Conservation (phyloP, 2,797 vertebrate species). For the Clarias platycephalus region DNA sequence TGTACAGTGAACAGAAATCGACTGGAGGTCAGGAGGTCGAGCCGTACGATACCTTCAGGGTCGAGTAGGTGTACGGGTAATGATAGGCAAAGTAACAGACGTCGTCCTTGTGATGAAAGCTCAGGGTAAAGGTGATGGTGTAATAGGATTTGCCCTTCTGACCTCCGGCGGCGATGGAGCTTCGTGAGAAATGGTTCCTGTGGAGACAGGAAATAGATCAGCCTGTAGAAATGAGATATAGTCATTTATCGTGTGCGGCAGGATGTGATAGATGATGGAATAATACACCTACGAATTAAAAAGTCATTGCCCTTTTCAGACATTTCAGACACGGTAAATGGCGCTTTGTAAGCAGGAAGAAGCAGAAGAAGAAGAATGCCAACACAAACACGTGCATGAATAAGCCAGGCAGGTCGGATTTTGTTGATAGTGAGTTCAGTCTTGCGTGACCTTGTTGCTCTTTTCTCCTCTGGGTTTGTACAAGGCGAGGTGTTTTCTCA, state of each 20-base stretch:
- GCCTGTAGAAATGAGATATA: neutral
- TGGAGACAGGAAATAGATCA: neutral
- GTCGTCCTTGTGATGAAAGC: conserved; percentile 92
- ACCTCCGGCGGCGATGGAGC: conserved; percentile 91
- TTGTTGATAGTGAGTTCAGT: neutral
- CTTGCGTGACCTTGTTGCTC: neutral
- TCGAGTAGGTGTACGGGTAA: conserved; percentile 95
- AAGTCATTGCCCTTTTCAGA: neutral
- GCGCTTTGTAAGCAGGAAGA: neutral
- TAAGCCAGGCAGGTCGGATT: neutral
- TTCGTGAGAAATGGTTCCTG: conserved; percentile 97
- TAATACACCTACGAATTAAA: too few species aligned
- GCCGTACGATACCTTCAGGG: conserved; percentile 83
- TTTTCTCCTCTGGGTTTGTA: neutral
- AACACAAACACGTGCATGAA: neutral
- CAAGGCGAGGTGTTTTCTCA: neutral
- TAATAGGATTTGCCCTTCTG: conserved; percentile 98
- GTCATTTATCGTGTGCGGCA: neutral
- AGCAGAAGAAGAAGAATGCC: neutral
- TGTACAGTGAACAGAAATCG: neutral
- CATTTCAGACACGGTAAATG: neutral
- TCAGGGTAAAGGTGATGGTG: conserved; percentile 90
- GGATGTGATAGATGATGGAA: neutral
- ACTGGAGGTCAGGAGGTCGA: conserved; percentile 67
- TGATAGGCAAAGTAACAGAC: conserved; percentile 99